Percentiles rank a stretch among this genome's conserved stretches.
phyloP scores from a whole-genome alignment of 2,888 invertebrate genomes.

The Clusia tigrina region DNA sequence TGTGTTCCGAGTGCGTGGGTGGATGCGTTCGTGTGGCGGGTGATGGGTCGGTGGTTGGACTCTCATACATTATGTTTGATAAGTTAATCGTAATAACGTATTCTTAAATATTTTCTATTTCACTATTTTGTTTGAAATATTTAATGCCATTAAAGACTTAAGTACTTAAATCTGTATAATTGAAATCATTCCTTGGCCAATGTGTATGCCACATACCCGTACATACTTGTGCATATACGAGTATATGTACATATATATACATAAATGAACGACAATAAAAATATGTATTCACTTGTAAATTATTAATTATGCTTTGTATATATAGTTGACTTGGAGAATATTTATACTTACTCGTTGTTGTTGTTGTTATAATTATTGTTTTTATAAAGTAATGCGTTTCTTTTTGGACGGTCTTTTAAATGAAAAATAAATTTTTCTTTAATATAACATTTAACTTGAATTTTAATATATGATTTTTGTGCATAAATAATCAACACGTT shows the following conservation, averaged over 20 bases:
- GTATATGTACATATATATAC: not conserved
- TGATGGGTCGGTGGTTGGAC: too few species aligned
- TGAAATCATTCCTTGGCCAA: too few species aligned
- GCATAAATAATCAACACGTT: not conserved
- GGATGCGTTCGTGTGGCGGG: too few species aligned
- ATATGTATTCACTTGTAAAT: not conserved
- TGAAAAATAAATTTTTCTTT: not conserved
- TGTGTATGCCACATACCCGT: too few species aligned
- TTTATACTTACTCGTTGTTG: conserved; percentile 20
- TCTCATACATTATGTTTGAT: not conserved
- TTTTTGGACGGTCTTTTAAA: conserved; percentile 4
- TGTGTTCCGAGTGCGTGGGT: too few species aligned
- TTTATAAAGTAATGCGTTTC: conserved; percentile 15
- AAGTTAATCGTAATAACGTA: not conserved
- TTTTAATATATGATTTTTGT: too few species aligned
- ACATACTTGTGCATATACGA: not conserved
- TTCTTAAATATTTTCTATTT: not conserved
- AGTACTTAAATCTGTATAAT: not conserved
- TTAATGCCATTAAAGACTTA: not conserved
- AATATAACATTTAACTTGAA: not conserved
- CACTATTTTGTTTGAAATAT: not conserved
- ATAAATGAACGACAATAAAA: not conserved
- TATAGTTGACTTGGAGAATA: too few species aligned
- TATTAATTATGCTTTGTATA: too few species aligned
- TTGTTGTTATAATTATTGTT: conserved; percentile 16